Base-by-base conservation (phyloP, 2,113 vertebrate species). In the Oncorhynchus kisutch region DNA sequence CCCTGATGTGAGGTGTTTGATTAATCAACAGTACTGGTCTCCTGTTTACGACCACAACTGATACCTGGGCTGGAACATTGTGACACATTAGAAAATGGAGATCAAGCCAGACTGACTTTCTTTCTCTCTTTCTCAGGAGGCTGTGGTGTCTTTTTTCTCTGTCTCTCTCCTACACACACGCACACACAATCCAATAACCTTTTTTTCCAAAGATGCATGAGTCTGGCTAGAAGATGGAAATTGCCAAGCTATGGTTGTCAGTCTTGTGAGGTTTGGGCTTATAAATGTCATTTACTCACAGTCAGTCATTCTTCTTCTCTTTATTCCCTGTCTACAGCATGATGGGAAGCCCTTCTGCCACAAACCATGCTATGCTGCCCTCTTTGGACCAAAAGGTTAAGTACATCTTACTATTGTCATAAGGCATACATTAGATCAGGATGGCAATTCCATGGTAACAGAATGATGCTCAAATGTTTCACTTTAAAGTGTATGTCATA, bases 351-450 rank as follows among this genome's bases (percentile, higher is more conserved):
- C 96, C 2, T 97, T 95, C 87, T 97, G 96, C 91, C 95, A 96
- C 92, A 96, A 95, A 79, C 96, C 96, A 20, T 97, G 96, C 89
- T 97, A 97, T 83, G 95, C 95, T 84, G 93, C 94, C 90, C 95
- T 96, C 90, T 97, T 95, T 73, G 96, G 96, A 81, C 96, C 95
- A 72, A 95, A 94, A 93, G 96, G 96, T 97, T 29, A 82, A 83
- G 2, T 84, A 29, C 81, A 86, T 0, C 13, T 54, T 54, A 16
- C 16, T 1, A 16, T 18, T 54, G 16, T 54, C 16, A 12, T 12
- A 11, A 11, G 39, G 39, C 9, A 2, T 12, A 45, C 9, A 3
- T 45, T 45, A 45, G 39, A 45, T 45, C 39, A 45, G 7, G 39
- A 9, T 9, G 39, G 39, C 39, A 12, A 45, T 45, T 45, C 39